These are phyloP conservation scores for Alexandromys fortis DNA, from an alignment of 2,113 vertebrate genomes.

Conservation along the genomic window DNA sequence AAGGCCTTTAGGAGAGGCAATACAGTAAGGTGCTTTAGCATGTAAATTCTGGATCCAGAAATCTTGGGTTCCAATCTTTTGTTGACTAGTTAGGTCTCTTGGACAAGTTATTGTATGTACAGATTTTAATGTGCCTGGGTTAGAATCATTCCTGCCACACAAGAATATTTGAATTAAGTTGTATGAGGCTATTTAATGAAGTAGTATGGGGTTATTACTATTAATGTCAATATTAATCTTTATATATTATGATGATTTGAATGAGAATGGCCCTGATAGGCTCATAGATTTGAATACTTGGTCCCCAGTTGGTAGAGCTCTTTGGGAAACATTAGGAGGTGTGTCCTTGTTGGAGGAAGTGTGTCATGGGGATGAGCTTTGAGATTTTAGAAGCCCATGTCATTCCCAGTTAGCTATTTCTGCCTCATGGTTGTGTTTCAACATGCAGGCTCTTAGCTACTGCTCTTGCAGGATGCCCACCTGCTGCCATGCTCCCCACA, in stretches of 20 bases:
- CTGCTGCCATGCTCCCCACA: background rate
- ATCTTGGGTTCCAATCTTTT: background rate
- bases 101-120: background rate
- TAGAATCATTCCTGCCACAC: background rate
- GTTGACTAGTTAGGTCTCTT: background rate
- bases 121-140: background rate
- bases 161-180: background rate
- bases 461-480: background rate
- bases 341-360: background rate
- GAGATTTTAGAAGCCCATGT: background rate
- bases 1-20: background rate
- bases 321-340: background rate
- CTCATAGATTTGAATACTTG: background rate
- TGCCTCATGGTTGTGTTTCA: background rate
- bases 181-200: background rate
- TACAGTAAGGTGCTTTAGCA: background rate
- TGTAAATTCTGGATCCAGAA: background rate
- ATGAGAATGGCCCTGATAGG: background rate
- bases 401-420: background rate
- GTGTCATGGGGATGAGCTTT: background rate
- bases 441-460: background rate
- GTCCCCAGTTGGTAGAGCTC: background rate
- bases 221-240: background rate
- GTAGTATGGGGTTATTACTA: background rate
- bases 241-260: background rate